These are phyloP conservation scores for Vicugna pacos DNA, from an alignment of 2,113 vertebrate species.

Conservation along the genomic window DNA sequence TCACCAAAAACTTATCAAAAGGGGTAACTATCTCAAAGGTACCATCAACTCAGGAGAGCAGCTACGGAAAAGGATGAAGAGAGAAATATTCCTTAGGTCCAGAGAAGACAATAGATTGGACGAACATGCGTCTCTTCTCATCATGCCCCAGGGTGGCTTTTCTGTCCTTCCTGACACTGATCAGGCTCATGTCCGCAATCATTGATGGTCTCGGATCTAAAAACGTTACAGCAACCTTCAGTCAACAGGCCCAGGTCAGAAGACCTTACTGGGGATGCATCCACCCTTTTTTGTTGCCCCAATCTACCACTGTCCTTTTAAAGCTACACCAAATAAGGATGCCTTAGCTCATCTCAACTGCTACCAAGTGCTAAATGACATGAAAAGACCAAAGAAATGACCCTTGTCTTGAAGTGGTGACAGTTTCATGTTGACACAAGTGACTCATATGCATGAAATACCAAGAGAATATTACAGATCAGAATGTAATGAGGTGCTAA, in stretches of 20 bases:
- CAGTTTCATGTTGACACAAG: constrained; percentile 72
- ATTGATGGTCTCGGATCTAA: not conserved
- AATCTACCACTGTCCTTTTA: not conserved
- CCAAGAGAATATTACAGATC: constrained; percentile 76
- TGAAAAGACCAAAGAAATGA: constrained; percentile 65
- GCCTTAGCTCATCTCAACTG: not conserved
- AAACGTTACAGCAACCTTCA: not conserved
- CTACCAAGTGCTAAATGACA: constrained; percentile 7
- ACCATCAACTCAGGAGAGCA: not conserved
- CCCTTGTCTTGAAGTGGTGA: constrained; percentile 70
- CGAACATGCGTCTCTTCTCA: not conserved
- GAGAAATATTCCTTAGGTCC: not conserved
- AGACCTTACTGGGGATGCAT: not conserved
- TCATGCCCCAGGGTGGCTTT: not conserved
- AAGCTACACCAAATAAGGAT: not conserved
- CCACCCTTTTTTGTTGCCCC: not conserved
- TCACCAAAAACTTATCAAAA: not conserved
- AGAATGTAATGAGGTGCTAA: constrained; percentile 75
- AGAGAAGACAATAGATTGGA: not conserved
- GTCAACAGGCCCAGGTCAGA: not conserved
- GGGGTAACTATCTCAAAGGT: not conserved
- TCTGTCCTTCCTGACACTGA: not conserved
- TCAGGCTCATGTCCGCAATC: not conserved
- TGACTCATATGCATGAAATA: constrained; percentile 70
- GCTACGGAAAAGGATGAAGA: not conserved